Evolutionary conservation across 1,140 invertebrate genomes (phyloP).

Genomic region (Procambarus virginalis): DNA sequence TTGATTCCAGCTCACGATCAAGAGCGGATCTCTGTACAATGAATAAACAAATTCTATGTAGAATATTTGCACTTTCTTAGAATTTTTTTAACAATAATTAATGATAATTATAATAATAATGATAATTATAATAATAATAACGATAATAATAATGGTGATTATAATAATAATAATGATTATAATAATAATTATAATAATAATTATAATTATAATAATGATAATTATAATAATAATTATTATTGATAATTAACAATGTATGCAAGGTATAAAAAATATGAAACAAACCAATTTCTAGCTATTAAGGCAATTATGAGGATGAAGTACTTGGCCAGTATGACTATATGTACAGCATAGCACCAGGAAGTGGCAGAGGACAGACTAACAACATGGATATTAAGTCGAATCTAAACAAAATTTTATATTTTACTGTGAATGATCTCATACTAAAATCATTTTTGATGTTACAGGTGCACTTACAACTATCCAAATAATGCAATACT

Average conservation of each 20-base stretch:
- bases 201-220: background rate
- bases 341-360: too few relatives aligned
- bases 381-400: background rate
- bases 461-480: too few relatives aligned
- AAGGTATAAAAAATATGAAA: background rate
- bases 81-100: background rate
- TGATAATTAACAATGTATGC: background rate
- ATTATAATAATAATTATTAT: background rate
- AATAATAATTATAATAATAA: background rate
- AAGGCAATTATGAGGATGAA: background rate
- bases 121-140: background rate
- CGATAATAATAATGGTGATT: background rate
- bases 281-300: background rate
- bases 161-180: background rate
- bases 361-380: too few relatives aligned
- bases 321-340: background rate
- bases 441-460: too few relatives aligned
- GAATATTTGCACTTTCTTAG: background rate
- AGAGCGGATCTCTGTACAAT: constrained; percentile 31
- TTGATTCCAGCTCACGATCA: constrained; percentile 49
- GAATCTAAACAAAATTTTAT: too few relatives aligned
- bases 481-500: too few relatives aligned
- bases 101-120: constrained; percentile 8
- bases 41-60: background rate
- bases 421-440: too few relatives aligned